A percentile compares a stretch with the other conserved stretches of the same genome.
These are phyloP conservation scores for Dermochelys coriacea DNA, from an alignment of 2,797 vertebrate genomes.

Conservation along the genomic window DNA sequence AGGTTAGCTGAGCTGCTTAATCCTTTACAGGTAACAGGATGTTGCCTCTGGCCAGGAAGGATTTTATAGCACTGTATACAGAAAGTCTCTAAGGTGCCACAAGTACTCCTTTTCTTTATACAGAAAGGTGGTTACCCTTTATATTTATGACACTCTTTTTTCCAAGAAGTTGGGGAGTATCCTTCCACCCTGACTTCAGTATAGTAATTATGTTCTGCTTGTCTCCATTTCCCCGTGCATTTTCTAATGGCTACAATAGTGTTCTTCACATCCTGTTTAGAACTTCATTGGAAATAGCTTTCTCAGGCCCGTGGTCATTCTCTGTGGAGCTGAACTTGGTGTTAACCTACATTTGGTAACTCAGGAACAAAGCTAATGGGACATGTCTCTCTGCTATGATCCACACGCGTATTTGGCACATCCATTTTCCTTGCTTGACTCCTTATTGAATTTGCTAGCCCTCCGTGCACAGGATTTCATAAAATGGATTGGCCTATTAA, in stretches of 20 bases:
- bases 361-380: background rate
- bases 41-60: too few species aligned
- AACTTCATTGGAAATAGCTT: conserved; percentile 49
- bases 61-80: too few species aligned
- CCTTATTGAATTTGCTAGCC: background rate
- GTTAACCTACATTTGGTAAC: background rate
- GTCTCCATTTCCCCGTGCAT: background rate
- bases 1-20: too few species aligned
- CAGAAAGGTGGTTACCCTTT: too few species aligned
- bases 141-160: background rate
- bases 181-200: background rate
- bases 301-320: background rate
- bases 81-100: too few species aligned
- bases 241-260: background rate
- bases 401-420: accelerated
- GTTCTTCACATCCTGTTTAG: background rate
- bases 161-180: background rate
- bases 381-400: background rate
- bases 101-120: too few species aligned
- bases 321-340: background rate
- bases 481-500: accelerated
- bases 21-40: too few species aligned
- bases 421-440: accelerated
- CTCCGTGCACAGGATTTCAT: background rate
- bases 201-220: background rate